Base-by-base conservation (phyloP, 2,888 invertebrate genomes). In the Apamea sordens region DNA sequence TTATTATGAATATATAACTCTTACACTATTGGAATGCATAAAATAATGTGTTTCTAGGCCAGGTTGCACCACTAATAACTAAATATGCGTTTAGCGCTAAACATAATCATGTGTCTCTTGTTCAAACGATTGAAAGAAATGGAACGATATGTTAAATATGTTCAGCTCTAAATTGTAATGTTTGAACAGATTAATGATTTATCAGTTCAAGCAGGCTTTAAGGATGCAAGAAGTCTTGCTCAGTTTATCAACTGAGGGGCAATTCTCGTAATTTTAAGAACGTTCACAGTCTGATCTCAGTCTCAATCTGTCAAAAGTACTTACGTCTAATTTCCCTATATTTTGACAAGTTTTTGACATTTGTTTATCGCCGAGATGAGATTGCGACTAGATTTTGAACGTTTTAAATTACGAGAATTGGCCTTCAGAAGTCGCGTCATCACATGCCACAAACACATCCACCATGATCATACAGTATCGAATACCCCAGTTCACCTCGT, bases 401-500 rank as follows among this genome's bases (percentile, higher is more conserved):
- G 36, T 36, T 36, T 36, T 36, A 36, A 36, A 36, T 5, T 36
- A 36, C 36, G 36, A 36, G 0, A 36, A 5, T 36, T 36, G 36
- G 36, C 36, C 36, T 36, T 36, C 36, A 5, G 6, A 6, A 24
- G 36, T 36, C 6, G 3, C 32, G 64, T 11, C 11, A 21, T 32
- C 65, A 13, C 32, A 59, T 18, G 10, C 18, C 10, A 61, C 32
- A 59, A 67, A 67, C 13, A 24, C 41, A 56, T n/a, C 18, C n/a
- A n/a, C n/a, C 24, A 65, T 8, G 50, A 59, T 61, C 41, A n/a
- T 65, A 73, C 28, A 56, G n/a, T 69, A 73, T 61, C 13, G 18
- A 65, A 80, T 61, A 67, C 15, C 18, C 73, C 59, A 13, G 82
- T 63, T 86, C 56, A 82, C 86, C 83, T 84, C 70, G 76, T 15